Base-by-base conservation (phyloP, 2,113 vertebrate genomes). In the Phalacrocorax brasilianus region DNA sequence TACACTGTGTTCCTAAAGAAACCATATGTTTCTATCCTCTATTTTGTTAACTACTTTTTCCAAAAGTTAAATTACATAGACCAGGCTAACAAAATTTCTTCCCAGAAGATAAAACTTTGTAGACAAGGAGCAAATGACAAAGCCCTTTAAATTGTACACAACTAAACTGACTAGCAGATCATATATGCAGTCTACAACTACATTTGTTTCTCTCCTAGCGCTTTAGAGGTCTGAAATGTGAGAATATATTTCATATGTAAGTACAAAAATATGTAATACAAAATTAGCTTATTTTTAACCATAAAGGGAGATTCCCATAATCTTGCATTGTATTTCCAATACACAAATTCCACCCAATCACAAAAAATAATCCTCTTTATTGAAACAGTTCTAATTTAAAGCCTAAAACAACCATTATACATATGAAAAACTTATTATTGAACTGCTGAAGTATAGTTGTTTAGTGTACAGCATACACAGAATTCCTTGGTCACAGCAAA, bases 301-400 rank as follows among this genome's bases (percentile, higher is more conserved):
- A 2, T 13, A 44, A 79, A 26, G 4, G 33, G n/a, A 47, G 14
- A 80, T 84, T 78, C 49, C 47, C 28, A 40, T 78, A 75, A 85
- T 49, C 52, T 66, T 77, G 40, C 59, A 89, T 45, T 88, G 23
- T 85, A 70, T 87, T 83, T 70, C 67, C 74, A 89, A 65, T 24
- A 58, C 7, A 53, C 16, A 56, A 79, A 70, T 94, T 56, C 63
- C 50, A 83, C 80, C 92, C 13, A 71, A 61, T 79, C 21, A 72
- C 86, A 85, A 52, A 93, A 83, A 70, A 40, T 38, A 93, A 67
- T 23, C 28, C 12, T 72, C 22, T 61, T 70, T 83, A 80, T 61
- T 91, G 50, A 77, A 94, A 92, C 16, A 92, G 38, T 73, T 88
- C 56, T 93, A 87, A 85, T 88, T 81, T 91, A 56, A 81, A 83